Conservation (phyloP, 2,888 invertebrate genomes). For the Ophion ellenae region DNA sequence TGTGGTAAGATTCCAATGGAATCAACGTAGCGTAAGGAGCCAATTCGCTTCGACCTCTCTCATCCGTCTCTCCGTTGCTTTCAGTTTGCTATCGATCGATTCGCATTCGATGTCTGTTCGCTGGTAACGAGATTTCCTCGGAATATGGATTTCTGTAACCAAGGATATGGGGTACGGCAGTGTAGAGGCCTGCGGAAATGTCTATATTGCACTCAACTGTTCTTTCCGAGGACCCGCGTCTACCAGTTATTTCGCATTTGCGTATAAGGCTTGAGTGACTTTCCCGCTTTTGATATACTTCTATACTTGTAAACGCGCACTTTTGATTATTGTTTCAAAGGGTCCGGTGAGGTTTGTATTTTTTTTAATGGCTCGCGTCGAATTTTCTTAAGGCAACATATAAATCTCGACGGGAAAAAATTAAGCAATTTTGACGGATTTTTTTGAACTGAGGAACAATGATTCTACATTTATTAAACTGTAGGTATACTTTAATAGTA, state of each 20-base stretch:
- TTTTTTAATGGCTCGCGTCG: too few relatives aligned
- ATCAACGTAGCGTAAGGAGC: slow-evolving; percentile 31
- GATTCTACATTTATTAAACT: too few relatives aligned
- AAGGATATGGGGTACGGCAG: slow-evolving; percentile 19
- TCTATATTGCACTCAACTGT: background rate
- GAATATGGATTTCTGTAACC: slow-evolving; percentile 51
- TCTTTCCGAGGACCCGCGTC: background rate
- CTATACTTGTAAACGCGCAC: background rate
- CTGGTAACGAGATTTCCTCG: slow-evolving; percentile 47
- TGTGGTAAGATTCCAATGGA: slow-evolving; percentile 30
- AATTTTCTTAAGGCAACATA: too few relatives aligned
- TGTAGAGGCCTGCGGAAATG: background rate
- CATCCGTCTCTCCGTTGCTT: slow-evolving; percentile 35
- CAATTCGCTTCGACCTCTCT: slow-evolving; percentile 13
- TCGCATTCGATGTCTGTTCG: slow-evolving; percentile 28
- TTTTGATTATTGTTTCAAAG: background rate
- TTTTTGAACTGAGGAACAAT: too few relatives aligned
- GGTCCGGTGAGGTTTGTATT: too few relatives aligned
- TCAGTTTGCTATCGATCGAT: slow-evolving; percentile 52
- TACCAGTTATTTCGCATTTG: background rate
- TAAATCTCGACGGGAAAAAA: too few relatives aligned
- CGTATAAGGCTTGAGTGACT: background rate
- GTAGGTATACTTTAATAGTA: too few relatives aligned
- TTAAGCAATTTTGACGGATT: too few relatives aligned
- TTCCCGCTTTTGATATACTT: background rate